Evolutionary conservation across 2,797 vertebrate genomes (phyloP).

Genomic region (Champsocephalus esox): DNA sequence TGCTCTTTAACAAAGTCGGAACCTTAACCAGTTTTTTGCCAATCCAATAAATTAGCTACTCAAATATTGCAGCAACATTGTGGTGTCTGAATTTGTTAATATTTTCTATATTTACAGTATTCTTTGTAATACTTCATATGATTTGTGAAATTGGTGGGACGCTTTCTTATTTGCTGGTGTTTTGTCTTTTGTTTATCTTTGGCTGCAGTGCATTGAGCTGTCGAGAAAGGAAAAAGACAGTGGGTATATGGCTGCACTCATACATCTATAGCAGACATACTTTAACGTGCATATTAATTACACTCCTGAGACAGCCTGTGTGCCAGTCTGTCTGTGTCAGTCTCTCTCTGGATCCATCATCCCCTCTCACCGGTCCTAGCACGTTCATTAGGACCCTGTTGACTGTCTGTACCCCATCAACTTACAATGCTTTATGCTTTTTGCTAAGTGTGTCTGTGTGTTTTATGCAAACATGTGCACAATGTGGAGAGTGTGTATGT

Average conservation of each 20-base stretch:
- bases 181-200: not conserved
- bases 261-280: conserved; percentile 23
- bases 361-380: conserved; percentile 37
- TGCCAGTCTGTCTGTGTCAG: conserved; percentile 50
- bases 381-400: conserved; percentile 25
- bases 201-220: not conserved
- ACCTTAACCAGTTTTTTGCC: not conserved
- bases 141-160: not conserved
- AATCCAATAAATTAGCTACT: not conserved
- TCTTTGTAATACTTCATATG: not conserved
- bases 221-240: not conserved
- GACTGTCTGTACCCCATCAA: conserved; percentile 29
- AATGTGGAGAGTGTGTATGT: conserved; percentile 6
- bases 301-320: conserved; percentile 56
- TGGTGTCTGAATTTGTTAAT: not conserved
- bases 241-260: not conserved
- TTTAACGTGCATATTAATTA: conserved; percentile 54
- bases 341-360: conserved; percentile 55
- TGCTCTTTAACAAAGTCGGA: no score
- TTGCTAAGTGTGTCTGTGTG: conserved; percentile 34
- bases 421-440: conserved; percentile 28
- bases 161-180: not conserved
- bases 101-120: not conserved
- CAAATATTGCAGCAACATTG: not conserved
- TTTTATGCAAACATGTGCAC: conserved; percentile 14